phyloP scores from a whole-genome alignment of 2,113 vertebrate genomes.

The Acrocephalus kingi region DNA sequence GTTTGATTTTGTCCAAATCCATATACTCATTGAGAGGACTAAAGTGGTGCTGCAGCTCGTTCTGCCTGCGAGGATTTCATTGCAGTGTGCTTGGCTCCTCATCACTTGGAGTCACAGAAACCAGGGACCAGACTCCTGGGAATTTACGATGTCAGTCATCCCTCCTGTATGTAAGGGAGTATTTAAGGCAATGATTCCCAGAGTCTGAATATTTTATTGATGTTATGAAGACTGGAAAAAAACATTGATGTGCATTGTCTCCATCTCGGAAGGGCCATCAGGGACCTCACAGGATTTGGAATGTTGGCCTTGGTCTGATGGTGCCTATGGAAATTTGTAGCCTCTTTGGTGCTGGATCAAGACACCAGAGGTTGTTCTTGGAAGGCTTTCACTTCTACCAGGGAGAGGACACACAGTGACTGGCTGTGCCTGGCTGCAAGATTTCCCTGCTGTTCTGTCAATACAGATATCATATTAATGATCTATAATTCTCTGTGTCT shows the following conservation, averaged over 20 bases:
- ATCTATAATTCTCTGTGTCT: neutral
- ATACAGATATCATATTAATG: neutral
- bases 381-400: neutral
- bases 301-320: neutral
- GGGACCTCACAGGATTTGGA: neutral
- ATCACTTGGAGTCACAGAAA: neutral
- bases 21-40: neutral
- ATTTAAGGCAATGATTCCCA: neutral
- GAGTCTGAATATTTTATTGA: neutral
- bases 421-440: neutral
- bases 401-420: neutral
- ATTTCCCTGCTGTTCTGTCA: neutral
- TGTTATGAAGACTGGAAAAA: neutral
- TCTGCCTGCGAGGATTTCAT: neutral
- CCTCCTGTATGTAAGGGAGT: neutral
- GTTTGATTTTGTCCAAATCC: neutral
- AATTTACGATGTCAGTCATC: neutral
- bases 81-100: neutral
- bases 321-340: neutral
- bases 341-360: neutral
- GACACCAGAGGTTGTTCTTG: neutral
- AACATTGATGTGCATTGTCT: neutral
- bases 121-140: neutral
- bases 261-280: neutral
- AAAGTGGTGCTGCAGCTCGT: neutral